Percentiles rank a stretch among this genome's conserved stretches.
These are phyloP conservation scores for Eremophila alpestris DNA, from an alignment of 2,797 vertebrate genomes.

Conservation along the genomic window DNA sequence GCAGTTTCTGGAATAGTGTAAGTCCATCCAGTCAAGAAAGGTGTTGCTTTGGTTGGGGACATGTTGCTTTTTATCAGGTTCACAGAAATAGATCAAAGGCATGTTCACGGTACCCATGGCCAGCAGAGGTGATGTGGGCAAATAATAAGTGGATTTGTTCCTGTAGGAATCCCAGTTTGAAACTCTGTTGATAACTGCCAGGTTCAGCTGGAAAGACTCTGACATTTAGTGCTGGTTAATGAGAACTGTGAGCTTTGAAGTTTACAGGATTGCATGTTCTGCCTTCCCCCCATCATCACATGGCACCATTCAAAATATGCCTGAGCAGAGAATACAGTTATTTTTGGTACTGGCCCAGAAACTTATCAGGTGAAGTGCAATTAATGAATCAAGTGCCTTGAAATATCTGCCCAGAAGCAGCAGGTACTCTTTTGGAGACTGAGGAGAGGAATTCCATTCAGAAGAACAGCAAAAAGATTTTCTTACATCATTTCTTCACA, in stretches of 20 bases:
- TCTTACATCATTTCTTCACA: neutral
- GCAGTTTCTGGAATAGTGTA: neutral
- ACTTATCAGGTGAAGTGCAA: slow-evolving; percentile 70
- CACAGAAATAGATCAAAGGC: slow-evolving; percentile 17
- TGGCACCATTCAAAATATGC: slow-evolving; percentile 49
- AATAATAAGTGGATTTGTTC: neutral
- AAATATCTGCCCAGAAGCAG: slow-evolving; percentile 65
- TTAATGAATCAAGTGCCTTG: slow-evolving; percentile 70
- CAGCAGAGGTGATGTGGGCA: neutral
- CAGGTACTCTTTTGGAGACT: slow-evolving; percentile 55
- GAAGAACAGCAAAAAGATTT: slow-evolving; percentile 15
- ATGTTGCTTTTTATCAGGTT: neutral
- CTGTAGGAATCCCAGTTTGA: neutral
- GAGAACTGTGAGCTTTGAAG: slow-evolving; percentile 36
- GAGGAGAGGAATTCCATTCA: slow-evolving; percentile 64
- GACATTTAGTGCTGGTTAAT: neutral
- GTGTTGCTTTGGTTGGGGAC: neutral
- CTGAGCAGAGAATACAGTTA: slow-evolving; percentile 44
- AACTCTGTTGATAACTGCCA: neutral
- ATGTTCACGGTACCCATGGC: rapidly evolving
- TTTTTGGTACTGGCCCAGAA: slow-evolving; percentile 59
- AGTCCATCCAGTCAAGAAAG: neutral
- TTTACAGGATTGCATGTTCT: neutral
- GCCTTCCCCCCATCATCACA: slow-evolving; percentile 43
- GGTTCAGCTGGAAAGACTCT: neutral